Base-by-base conservation (phyloP, 2,888 invertebrate genomes). In the Dicyrtoma fusca region DNA sequence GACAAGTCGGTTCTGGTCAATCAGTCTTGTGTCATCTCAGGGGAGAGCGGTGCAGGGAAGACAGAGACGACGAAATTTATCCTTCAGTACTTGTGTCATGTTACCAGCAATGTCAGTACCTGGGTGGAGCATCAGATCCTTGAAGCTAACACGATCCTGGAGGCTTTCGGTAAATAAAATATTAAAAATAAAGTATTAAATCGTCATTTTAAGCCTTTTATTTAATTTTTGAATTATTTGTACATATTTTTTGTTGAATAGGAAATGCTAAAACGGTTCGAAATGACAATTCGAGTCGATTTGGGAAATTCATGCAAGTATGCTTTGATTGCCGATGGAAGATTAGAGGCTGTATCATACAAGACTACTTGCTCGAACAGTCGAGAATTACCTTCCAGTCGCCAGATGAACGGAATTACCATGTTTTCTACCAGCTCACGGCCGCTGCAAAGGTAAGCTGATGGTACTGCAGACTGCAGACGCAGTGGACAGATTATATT, bases 101-200 rank as follows among this genome's bases (percentile, higher is more conserved):
- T 95, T 8, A 92, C 92, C 8, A 90, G 89, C 80, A 90, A 91
- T 81, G 90, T 90, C 45, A 90, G 90, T 74, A 92, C 94, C 0
- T 95, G 95, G 95, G 92, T 95, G n/a, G 94, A 95, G 82, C 94
- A 95, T 83, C 95, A 95, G 86, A 95, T 95, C 81, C 87, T 95
- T 25, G 95, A 95, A 84, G 95, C 95, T 6, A 95, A 95, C 83
- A 95, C 94, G 14, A 94, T 95, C 78, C 86, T 95, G 61, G 95
- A 95, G 85, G 94, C 95, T 47, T 95, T 95, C 83, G 95, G 95
- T 92, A 86, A 86, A 1, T 19, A 11, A 45, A 14, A 55, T 74
- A 53, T 25, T 25, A 57, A 73, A 3, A 5, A 17, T 45, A 19
- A 34, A 3, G 34, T 34, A 34, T 21, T 11, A n/a, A 11, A 34